Base-by-base conservation (phyloP, 2,888 invertebrate genomes). In the Platerodrilus igneus region DNA sequence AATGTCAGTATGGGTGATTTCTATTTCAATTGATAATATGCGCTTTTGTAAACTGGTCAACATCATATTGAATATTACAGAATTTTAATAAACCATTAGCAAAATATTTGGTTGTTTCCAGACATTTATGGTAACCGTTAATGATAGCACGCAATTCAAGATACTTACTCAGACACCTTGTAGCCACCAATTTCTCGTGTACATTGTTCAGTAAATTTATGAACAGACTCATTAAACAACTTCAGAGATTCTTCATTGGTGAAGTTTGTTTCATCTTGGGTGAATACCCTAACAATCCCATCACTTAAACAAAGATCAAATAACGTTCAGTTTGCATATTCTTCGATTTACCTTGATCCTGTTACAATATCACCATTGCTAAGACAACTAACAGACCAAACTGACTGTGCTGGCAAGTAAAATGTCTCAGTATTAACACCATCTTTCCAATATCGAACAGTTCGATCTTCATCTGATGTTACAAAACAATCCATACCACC, bases 301-400 rank as follows among this genome's bases (percentile, higher is more conserved):
- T 97, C 95, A 70, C 91, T 13, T n/a, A 8, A 30, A 18, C 8
- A 19, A 29, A 30, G 17, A 8, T 11, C 9, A n/a, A n/a, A n/a
- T n/a, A n/a, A n/a, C n/a, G n/a, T n/a, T n/a, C n/a, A n/a, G n/a
- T n/a, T n/a, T 19, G 7, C 19, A 19, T 5, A 7, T 19, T 19
- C 6, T 19, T n/a, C n/a, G n/a, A n/a, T n/a, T n/a, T 53, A 63
- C 64, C 63, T 65, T n/a, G 66, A 59, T 16, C 93, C 97, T 21
- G 89, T 81, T 9, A 87, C 90, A 55, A 99, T 79, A 66, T 97
- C 96, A 1, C 87, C 88, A 68, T 95, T 94, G 4, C 76, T 70
- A 13, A 96, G 70, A 36, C 83, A 78, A 8, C 81, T 74, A 2
- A 93, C 86, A 11, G 78, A 72, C 99, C 99, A 99, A 1, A 95